A percentile compares a stretch with the other conserved stretches of the same genome.
phyloP scores from a whole-genome alignment of 2,888 invertebrate species.

The Teleiodes luculella region DNA sequence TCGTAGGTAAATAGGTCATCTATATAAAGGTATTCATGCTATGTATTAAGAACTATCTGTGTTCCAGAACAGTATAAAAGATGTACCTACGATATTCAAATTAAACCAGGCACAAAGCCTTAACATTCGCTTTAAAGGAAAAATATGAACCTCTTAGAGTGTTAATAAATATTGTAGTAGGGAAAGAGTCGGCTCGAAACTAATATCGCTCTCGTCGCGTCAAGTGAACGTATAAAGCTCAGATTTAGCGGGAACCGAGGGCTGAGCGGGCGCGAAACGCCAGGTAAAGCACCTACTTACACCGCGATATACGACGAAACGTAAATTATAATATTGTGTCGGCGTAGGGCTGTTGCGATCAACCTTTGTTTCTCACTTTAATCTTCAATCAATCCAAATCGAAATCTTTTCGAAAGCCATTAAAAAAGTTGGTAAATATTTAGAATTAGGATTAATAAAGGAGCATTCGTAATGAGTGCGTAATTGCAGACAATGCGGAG shows the following conservation, averaged over 20 bases:
- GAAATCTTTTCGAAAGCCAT: background rate
- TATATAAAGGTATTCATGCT: background rate
- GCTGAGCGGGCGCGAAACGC: conserved; percentile 73
- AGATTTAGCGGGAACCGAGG: conserved; percentile 75
- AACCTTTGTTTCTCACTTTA: background rate
- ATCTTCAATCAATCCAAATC: background rate
- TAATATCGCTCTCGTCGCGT: conserved; percentile 77
- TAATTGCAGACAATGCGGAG: background rate
- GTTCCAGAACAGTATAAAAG: background rate
- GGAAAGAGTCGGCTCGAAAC: conserved; percentile 72
- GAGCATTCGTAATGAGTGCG: background rate
- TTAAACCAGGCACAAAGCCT: conserved; percentile 7
- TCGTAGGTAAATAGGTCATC: too few relatives aligned
- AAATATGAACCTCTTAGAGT: conserved; percentile 47
- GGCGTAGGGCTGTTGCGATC: conserved; percentile 13
- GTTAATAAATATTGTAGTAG: conserved; percentile 76
- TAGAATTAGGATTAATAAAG: background rate
- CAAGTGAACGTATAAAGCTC: conserved; percentile 79
- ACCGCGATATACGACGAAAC: conserved; percentile 76
- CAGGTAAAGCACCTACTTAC: conserved; percentile 78
- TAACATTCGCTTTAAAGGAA: conserved; percentile 15
- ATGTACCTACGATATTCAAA: background rate
- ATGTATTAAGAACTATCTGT: background rate
- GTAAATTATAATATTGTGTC: conserved; percentile 79
- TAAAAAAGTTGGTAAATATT: background rate